phyloP scores from a whole-genome alignment of 2,797 vertebrate species.

The Picus viridis region DNA sequence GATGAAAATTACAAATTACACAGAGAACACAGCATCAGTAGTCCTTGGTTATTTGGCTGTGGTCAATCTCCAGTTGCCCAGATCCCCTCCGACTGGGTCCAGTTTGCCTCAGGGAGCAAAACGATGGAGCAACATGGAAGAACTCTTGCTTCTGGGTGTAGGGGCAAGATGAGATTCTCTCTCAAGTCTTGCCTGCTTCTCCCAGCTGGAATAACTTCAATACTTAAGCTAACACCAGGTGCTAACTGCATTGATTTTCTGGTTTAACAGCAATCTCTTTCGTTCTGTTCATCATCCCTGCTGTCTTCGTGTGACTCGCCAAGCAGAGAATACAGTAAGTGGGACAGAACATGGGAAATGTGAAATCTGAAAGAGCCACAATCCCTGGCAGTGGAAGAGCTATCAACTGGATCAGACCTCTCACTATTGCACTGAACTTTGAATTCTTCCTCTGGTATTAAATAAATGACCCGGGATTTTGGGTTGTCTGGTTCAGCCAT shows the following conservation, averaged over 20 bases:
- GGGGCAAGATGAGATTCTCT: not conserved
- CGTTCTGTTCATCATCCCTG: not conserved
- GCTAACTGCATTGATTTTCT: conserved; percentile 2
- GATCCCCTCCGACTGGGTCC: not conserved
- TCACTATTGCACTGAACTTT: not conserved
- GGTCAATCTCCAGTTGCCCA: not conserved
- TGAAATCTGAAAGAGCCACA: not conserved
- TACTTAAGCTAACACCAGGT: not conserved
- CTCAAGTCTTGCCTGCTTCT: not conserved
- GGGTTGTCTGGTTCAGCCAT: not conserved
- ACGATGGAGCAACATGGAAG: not conserved
- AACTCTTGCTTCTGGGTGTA: not conserved
- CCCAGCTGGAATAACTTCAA: not conserved
- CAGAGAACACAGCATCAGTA: not conserved
- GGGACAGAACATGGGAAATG: not conserved
- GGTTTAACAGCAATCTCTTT: conserved; percentile 8
- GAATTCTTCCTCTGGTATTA: not conserved
- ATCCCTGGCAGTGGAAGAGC: not conserved
- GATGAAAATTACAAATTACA: not conserved
- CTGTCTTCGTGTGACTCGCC: conserved; percentile 21
- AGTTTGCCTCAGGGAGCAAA: not conserved
- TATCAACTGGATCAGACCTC: not conserved
- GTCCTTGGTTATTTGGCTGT: not conserved
- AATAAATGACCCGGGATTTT: not conserved
- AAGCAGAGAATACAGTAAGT: not conserved